A percentile compares a stretch with the other conserved stretches of the same genome.
Conservation (phyloP, 2,888 invertebrate species). For the Neoascia interrupta region DNA sequence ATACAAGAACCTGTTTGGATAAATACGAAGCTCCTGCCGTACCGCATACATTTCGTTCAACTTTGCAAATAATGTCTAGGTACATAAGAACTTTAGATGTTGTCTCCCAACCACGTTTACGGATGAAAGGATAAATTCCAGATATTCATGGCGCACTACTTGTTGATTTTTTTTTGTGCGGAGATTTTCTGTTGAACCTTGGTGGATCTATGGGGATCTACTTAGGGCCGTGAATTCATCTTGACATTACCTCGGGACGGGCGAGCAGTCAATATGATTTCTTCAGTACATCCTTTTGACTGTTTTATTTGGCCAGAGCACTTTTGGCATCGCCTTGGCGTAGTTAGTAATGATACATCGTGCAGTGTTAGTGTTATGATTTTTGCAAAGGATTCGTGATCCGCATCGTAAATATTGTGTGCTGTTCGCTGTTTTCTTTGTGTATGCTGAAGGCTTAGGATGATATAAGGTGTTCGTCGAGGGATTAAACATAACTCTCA, state of each 20-base stretch:
- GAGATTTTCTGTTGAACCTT: background rate
- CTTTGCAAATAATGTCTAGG: no score
- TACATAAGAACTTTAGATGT: no score
- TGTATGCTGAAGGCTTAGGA: constrained; percentile 23
- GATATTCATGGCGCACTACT: constrained; percentile 12
- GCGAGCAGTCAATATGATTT: background rate
- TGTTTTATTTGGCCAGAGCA: background rate
- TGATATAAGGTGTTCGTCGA: constrained; percentile 18
- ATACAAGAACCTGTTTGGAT: no score
- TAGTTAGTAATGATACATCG: constrained; percentile 43
- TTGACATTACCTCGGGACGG: background rate
- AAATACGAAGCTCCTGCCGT: no score
- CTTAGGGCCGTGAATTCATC: constrained; percentile 1
- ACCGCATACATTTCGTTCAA: no score
- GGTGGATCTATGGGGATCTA: constrained; percentile 7
- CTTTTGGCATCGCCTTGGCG: background rate
- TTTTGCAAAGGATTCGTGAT: constrained; percentile 47
- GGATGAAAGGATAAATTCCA: constrained; percentile 27
- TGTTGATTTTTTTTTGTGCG: constrained; percentile 6
- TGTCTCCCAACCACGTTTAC: background rate
- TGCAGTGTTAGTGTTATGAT: constrained; percentile 39
- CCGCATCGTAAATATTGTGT: constrained; percentile 28
- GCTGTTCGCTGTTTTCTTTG: background rate
- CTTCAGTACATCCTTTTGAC: background rate
- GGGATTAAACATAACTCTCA: constrained; percentile 31